A percentile compares a stretch with the other conserved stretches of the same genome.
Evolutionary conservation across 2,797 vertebrate genomes (phyloP).

Genomic region (Tokudaia muenninki): DNA sequence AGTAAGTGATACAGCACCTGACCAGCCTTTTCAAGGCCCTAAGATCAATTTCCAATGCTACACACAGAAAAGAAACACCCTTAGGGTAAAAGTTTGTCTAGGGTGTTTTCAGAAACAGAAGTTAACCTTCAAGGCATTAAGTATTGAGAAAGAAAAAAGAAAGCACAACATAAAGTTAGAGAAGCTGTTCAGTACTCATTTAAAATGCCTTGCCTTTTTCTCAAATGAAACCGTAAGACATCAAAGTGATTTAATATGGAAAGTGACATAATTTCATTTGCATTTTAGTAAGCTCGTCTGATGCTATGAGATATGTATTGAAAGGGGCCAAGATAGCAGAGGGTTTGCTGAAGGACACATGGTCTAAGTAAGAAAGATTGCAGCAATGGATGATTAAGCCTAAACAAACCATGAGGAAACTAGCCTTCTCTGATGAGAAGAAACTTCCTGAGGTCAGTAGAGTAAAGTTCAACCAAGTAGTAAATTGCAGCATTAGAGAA

Average conservation of each 20-base stretch:
- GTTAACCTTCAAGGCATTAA: not conserved
- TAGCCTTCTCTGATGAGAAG: not conserved
- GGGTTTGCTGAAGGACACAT: not conserved
- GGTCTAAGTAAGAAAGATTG: not conserved
- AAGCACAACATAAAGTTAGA: not conserved
- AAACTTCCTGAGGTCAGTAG: not conserved
- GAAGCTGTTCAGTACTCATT: not conserved
- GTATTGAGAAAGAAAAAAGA: not conserved
- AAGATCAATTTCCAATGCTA: not conserved
- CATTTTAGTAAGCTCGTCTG: slow-evolving; percentile 35
- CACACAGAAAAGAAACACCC: not conserved
- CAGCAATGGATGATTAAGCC: not conserved
- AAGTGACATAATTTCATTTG: slow-evolving; percentile 46
- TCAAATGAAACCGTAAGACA: not conserved
- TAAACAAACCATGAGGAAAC: not conserved
- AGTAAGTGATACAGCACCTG: not conserved
- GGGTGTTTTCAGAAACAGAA: not conserved
- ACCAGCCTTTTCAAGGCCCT: not conserved
- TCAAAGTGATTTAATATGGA: slow-evolving; percentile 14
- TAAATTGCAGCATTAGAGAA: not conserved
- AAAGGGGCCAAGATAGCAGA: not conserved
- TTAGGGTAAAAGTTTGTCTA: not conserved
- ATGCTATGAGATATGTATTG: not conserved
- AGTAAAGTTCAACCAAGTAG: not conserved
- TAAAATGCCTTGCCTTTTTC: not conserved